A percentile compares a stretch with the other conserved stretches of the same genome.
Conservation (phyloP, 2,797 vertebrate genomes). For the Gallinago stenura region DNA sequence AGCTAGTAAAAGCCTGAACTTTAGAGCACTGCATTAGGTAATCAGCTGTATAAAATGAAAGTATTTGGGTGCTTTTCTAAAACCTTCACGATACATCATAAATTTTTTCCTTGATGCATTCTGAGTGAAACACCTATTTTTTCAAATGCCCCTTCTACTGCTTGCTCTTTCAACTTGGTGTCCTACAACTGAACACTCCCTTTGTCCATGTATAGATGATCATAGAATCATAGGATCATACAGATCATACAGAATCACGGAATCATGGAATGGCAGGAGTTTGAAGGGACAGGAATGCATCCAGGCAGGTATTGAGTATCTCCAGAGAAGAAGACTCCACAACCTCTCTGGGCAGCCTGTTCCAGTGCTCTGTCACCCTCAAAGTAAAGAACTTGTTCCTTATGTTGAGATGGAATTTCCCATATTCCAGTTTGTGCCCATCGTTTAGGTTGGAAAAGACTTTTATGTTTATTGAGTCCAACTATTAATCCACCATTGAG, state of each 20-base stretch:
- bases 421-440: too few species aligned
- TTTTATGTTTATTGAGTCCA: background rate
- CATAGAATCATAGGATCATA: background rate
- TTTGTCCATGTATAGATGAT: background rate
- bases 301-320: too few species aligned
- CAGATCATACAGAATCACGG: background rate
- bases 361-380: too few species aligned
- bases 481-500: background rate
- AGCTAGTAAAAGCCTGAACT: conserved; percentile 42
- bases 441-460: background rate
- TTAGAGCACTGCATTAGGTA: background rate
- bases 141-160: background rate
- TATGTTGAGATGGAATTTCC: too few species aligned
- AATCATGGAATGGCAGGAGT: too few species aligned
- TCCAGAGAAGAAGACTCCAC: too few species aligned
- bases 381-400: too few species aligned
- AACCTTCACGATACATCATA: background rate
- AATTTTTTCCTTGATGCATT: background rate
- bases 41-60: background rate
- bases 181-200: background rate
- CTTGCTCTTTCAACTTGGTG: background rate
- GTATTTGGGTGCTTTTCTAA: background rate
- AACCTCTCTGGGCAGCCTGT: too few species aligned
- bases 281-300: too few species aligned
- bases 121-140: background rate